Evolutionary conservation across 2,888 invertebrate species (phyloP), one percentile per base, ranked within the genome.

Genomic region (Hyles lineata): DNA sequence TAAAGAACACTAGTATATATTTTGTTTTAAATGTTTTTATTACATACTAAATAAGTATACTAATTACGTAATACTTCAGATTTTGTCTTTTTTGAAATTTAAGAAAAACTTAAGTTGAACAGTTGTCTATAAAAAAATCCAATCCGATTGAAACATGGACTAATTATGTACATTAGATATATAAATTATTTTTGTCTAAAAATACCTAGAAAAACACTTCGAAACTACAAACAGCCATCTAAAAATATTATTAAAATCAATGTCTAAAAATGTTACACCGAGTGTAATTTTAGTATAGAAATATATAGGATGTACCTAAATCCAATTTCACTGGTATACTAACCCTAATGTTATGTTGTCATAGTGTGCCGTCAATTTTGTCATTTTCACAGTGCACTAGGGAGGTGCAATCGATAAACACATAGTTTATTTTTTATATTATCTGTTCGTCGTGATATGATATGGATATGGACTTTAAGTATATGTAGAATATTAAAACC

Each of bases 171-270:
- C 55, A 59, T 67, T 69, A 35, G 71, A 79, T 78, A 81, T 82
- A 85, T 80, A 82, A 80, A 81, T 80, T 79, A 81, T 80, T 83
- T 75, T 80, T 76, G 74, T 86, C 85, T 88, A 86, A 84, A 79
- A 86, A 85, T 80, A 84, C 76, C 81, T 87, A 87, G 82, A 88
- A 89, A 87, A 88, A 83, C 81, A 77, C 88, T 84, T 84, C 83
- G 77, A 90, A 85, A 87, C 85, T 88, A 89, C 86, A 87, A 88
- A 91, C 88, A 90, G 87, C 85, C 86, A 76, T 92, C 92, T 91
- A 92, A 92, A 92, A 92, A 92, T 92, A 92, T 87, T 74, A 77
- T 77, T 70, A 62, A 73, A 73, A 80, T 79, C 78, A 79, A 81
- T 55, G 62, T 70, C 70, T 62, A 73, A 82, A 83, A 82, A 77